phyloP scores from a whole-genome alignment of 2,113 vertebrate species.

The Quiscalus mexicanus region DNA sequence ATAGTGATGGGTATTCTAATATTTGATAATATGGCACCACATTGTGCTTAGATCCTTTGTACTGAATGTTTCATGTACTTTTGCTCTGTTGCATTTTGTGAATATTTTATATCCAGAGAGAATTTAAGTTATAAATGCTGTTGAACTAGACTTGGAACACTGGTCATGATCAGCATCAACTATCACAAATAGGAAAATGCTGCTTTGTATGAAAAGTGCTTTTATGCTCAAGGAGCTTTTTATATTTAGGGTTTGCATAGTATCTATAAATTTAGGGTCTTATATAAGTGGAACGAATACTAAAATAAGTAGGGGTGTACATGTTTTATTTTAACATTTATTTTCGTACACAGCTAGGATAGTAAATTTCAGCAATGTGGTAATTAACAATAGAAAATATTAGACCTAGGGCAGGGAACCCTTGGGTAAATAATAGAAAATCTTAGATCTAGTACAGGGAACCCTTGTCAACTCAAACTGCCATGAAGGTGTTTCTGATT shows the following conservation, averaged over 20 bases:
- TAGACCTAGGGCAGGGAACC: not conserved
- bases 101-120: not conserved
- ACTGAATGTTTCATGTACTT: not conserved
- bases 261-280: not conserved
- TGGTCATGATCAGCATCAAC: not conserved
- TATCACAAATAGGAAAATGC: not conserved
- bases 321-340: not conserved
- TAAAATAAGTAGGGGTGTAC: not conserved
- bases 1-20: not conserved
- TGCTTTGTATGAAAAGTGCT: not conserved
- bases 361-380: not conserved
- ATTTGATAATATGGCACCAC: not conserved
- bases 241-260: not conserved
- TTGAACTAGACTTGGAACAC: not conserved
- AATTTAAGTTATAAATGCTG: not conserved
- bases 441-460: not conserved
- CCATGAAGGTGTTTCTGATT: not conserved
- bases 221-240: not conserved
- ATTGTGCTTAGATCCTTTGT: not conserved
- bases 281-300: not conserved
- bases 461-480: not conserved
- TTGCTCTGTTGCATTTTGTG: not conserved
- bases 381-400: not conserved
- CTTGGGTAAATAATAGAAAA: not conserved
- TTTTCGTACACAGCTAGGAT: not conserved